Percentiles rank a stretch among this genome's conserved stretches.
These are phyloP conservation scores for Gracilinanus agilis DNA, from an alignment of 2,113 vertebrate species.

Conservation along the genomic window DNA sequence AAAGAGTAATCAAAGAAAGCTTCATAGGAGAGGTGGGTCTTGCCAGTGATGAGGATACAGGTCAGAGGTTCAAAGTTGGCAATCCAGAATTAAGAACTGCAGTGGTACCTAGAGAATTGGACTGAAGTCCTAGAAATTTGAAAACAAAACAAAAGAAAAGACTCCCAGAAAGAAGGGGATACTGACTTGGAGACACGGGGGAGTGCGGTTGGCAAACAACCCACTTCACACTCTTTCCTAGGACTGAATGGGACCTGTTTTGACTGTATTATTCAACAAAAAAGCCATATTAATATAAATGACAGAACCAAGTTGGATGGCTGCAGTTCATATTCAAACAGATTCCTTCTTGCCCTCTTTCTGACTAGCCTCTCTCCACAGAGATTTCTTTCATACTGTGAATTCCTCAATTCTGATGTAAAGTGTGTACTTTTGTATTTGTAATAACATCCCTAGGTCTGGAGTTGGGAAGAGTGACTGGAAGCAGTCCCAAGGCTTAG, in stretches of 20 bases:
- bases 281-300: background rate
- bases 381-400: background rate
- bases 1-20: background rate
- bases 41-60: background rate
- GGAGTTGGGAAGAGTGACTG: rapidly evolving
- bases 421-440: background rate
- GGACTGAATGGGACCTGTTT: background rate
- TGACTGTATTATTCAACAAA: background rate
- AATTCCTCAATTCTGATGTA: background rate
- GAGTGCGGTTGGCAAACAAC: background rate
- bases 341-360: too few relatives aligned
- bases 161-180: background rate
- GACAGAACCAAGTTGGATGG: background rate
- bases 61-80: background rate
- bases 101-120: background rate
- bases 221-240: background rate
- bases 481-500: background rate
- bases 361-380: background rate
- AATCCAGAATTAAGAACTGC: background rate
- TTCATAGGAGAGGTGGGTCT: background rate
- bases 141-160: background rate
- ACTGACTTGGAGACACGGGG: too few relatives aligned
- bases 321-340: background rate
- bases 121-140: background rate
- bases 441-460: background rate